Base-by-base conservation (phyloP, 2,888 invertebrate species). In the Hydrotaea cyrtoneurina region DNA sequence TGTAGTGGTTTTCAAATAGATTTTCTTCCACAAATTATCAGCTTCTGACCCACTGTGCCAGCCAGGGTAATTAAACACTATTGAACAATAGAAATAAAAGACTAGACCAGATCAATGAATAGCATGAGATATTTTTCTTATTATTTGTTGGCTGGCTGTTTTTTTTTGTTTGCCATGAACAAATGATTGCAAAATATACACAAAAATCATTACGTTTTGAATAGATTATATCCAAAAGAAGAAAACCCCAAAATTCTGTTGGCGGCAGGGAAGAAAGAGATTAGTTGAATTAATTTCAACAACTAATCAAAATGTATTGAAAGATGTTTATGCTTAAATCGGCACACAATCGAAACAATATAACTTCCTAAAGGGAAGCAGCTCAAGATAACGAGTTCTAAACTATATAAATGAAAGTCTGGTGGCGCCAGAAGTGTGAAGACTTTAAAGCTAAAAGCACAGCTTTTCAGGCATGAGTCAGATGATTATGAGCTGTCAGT, bases 41-140 rank as follows among this genome's bases (percentile, higher is more conserved):
- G 2, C 43, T 43, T 2, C 15, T 0, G n/a, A 0, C 21, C 82
- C 82, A 82, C 82, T 85, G 85, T 85, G 43, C 17, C n/a, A 19
- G 55, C 13, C 69, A 0, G 11, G 17, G 59, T 57, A 77, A 85
- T 80, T 74, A 74, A 80, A 71, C 74, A 64, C 74, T 79, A 79
- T 82, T 77, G 73, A 85, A 74, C 85, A 82, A 82, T 82, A 57
- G 66, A 85, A 77, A 85, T 74, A 71, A 69, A 77, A 85, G 64
- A 82, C 82, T 76, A 81, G 80, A 79, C 69, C 69, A 75, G 64
- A 80, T 80, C 64, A 79, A 82, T 85, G 53, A 85, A 85, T 66
- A 59, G 39, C 64, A 76, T 31, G 74, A 78, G 62, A 21, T 13
- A 19, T 46, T 81, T 76, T 69, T 55, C 10, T 21, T 15, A 7